Base-by-base conservation (phyloP, 2,113 vertebrate genomes). In the Melospiza melodia region DNA sequence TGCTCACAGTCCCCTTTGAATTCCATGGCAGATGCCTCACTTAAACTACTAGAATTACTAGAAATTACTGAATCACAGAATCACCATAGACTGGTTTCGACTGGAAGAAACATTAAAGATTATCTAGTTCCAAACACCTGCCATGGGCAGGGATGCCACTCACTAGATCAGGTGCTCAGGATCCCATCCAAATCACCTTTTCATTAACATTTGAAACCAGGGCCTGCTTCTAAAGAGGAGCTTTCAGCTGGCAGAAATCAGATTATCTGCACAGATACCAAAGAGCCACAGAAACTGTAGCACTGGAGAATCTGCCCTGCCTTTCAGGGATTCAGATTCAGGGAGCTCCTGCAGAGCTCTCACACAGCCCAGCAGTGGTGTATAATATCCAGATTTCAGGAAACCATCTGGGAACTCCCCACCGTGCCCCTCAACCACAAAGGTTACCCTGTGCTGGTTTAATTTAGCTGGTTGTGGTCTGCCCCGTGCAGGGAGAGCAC, bases 381-480 rank as follows among this genome's bases (percentile, higher is more conserved):
- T 43, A 12, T 30, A 73, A 87, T 0, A 52, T 1, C 59, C 9
- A 63, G 43, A 84, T 82, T 71, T 84, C 58, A 72, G 62, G 55
- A 78, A 94, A 61, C 48, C 66, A 87, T 46, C 73, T 48, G 84
- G 74, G 87, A 95, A 79, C 82, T 87, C 72, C 80, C 55, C 49
- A 51, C 43, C 25, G 44, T 84, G 80, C 83, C 89, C 93, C 92
- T 87, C 73, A 89, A 1, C 93, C 95, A 93, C 18, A 21, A 94
- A 92, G 77, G 74, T 84, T 84, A 69, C 80, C 91, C 83, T 49
- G 15, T 37, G 43, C 39, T 77, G 76, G 27, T 72, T 87, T 90
- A 48, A 82, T 93, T 91, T 84, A 87, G 91, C 74, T 49, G 41
- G 7, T 13, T 95, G 86, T 89, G 88, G 92, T 95, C 73, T 93